Base-by-base conservation (phyloP, 2,888 invertebrate genomes). In the Sturmia bella region DNA sequence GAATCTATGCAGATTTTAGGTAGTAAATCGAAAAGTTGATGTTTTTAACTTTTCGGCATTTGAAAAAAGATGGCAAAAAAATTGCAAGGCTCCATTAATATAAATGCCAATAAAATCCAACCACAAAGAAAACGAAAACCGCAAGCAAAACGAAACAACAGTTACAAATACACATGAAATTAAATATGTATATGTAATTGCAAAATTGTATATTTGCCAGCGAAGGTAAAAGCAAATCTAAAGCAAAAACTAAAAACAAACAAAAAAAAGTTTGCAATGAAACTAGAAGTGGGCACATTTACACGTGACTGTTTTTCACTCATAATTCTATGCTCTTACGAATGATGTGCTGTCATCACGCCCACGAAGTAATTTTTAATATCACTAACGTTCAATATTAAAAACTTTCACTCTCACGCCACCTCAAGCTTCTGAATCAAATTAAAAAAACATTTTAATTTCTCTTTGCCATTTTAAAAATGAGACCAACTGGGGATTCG, bases 171-270 rank as follows among this genome's bases (percentile, higher is more conserved):
- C 72, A 76, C 63, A 73, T 68, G 72, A 68, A 63, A 32, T 73
- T 73, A 69, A 73, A 61, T n/a, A n/a, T n/a, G n/a, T n/a, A n/a
- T n/a, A n/a, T 73, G 54, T 61, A 69, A 77, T 77, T 77, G 73
- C 81, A 63, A 77, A 73, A 68, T 50, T 11, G 52, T 59, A 17
- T 80, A 75, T 59, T 24, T 80, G 45, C 17, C 70, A 75, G 80
- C 75, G 80, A 80, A 80, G 75, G 80, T 80, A 80, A 70, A 66
- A 61, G 9, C 39, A 72, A 59, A 54, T 70, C 50, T 48, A 45
- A 57, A 61, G 24, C 12, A 63, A 50, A 57, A 52, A 37, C 27
- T 17, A 61, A 41, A 13, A 39, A 11, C 19, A 48, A 17, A 50
- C 21, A 32, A 43, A 24, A 7, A 48, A 39, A 24, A 12, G 19